phyloP scores from a whole-genome alignment of 2,797 vertebrate genomes.

The Selene dorsalis region DNA sequence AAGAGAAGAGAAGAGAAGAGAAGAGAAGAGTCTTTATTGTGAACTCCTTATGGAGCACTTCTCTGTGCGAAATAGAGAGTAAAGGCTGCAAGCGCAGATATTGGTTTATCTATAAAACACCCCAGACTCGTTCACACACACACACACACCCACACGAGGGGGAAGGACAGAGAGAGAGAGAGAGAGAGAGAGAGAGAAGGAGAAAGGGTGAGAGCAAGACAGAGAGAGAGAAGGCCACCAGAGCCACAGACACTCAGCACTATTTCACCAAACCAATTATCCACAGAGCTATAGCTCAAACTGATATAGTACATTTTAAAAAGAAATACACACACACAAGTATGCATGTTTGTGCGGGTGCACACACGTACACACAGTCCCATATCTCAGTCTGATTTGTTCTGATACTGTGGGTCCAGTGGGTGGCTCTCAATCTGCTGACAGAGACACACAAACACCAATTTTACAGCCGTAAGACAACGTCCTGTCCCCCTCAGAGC shows the following conservation, averaged over 20 bases:
- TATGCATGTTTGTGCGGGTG: constrained; percentile 34
- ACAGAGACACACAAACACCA: constrained; percentile 77
- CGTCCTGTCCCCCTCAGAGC: constrained; percentile 75
- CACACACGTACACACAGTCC: constrained; percentile 43
- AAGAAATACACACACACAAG: constrained; percentile 67
- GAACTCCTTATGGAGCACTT: constrained; percentile 71
- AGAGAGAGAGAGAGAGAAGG: not conserved
- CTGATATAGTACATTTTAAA: constrained; percentile 83
- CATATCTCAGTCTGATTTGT: constrained; percentile 83
- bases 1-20: constrained; percentile 17
- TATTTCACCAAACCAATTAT: constrained; percentile 87
- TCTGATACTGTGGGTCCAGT: constrained; percentile 79
- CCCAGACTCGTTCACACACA: constrained; percentile 55
- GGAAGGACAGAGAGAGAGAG: constrained; percentile 7
- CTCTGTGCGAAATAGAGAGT: constrained; percentile 73
- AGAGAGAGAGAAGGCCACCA: constrained; percentile 73
- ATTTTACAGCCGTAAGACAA: constrained; percentile 78
- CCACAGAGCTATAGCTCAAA: constrained; percentile 84
- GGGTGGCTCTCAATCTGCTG: constrained; percentile 81
- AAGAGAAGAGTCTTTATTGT: constrained; percentile 63
- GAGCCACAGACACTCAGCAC: constrained; percentile 82
- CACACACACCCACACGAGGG: constrained; percentile 1
- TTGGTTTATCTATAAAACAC: constrained; percentile 82
- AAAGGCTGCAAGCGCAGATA: constrained; percentile 73
- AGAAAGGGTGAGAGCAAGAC: not conserved